Evolutionary conservation across 2,888 invertebrate genomes (phyloP), one percentile per base, ranked within the genome.

Genomic region (Luperina nickerlii): DNA sequence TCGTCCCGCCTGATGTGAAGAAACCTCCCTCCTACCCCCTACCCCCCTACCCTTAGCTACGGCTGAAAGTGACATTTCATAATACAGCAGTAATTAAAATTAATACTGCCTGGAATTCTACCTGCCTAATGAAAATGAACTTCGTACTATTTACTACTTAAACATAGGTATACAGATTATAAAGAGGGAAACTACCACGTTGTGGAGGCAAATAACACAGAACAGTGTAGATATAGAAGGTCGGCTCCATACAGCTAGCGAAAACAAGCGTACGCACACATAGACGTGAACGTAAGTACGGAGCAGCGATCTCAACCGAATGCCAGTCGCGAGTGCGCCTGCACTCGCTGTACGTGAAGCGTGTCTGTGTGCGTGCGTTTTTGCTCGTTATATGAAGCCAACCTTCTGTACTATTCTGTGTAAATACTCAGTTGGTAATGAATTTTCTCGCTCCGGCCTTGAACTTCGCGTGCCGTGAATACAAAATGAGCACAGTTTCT

Each of bases 381-480:
- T 82, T 54, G 45, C 54, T 57, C 57, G 7, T 8, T 48, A 18
- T 27, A 18, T 60, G 1, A 54, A 76, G 3, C 48, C 5, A 63
- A 69, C 62, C 76, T 82, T 81, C 82, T 81, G 68, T 20, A 63
- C 5, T 48, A 27, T 82, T 76, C 76, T 63, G 38, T 81, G 83
- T 79, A 84, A 82, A 87, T 85, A 82, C 81, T 80, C 72, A 60
- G 82, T 69, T 82, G 77, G 84, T 88, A 90, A 89, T 89, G 90
- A 89, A 89, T 88, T 89, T 89, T 87, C 89, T 82, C 78, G 76
- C 73, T 77, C 45, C 88, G 89, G 83, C 89, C 89, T 89, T 89
- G 89, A 89, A 90, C 89, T 90, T 89, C 76, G 78, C 88, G 88
- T 88, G 90, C 69, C 78, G 65, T 82, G 90, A 88, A 89, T 89